These are phyloP conservation scores for Halocynthia roretzi DNA, from an alignment of 23 tunicate species.

Conservation along the genomic window DNA sequence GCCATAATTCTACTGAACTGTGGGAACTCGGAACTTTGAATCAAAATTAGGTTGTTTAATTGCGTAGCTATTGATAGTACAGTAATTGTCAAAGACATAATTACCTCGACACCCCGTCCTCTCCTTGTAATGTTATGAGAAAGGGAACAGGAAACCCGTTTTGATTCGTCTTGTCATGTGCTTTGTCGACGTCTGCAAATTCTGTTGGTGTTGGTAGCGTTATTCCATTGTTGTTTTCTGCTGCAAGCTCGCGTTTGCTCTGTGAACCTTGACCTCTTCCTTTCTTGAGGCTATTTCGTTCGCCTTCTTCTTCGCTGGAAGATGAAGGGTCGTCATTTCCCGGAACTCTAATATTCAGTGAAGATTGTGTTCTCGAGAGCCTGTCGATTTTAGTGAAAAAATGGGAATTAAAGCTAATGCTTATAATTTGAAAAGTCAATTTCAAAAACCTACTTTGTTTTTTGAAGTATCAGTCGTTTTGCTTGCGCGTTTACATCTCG, in stretches of 20 bases:
- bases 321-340: neutral
- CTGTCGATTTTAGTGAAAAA: constrained; percentile 1
- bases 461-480: constrained; percentile 52
- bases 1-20: no score
- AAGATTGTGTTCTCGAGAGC: constrained; percentile 26
- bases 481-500: constrained; percentile 86
- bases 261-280: neutral
- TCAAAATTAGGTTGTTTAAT: no score
- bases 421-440: neutral
- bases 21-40: no score
- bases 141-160: constrained; percentile 36
- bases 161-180: neutral
- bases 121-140: constrained; percentile 72
- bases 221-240: neutral
- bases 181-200: constrained; percentile 19
- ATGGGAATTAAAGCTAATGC: neutral
- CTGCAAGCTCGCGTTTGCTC: neutral
- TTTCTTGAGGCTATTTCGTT: constrained; percentile 1
- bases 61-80: no score
- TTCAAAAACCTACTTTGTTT: constrained; percentile 43
- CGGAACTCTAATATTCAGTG: constrained; percentile 8
- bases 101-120: constrained; percentile 24
- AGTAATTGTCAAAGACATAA: no score
- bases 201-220: constrained; percentile 18
- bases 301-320: constrained; percentile 14